These are phyloP conservation scores for Dryadula phaetusa DNA, from an alignment of 2,888 invertebrate species.

Conservation along the genomic window DNA sequence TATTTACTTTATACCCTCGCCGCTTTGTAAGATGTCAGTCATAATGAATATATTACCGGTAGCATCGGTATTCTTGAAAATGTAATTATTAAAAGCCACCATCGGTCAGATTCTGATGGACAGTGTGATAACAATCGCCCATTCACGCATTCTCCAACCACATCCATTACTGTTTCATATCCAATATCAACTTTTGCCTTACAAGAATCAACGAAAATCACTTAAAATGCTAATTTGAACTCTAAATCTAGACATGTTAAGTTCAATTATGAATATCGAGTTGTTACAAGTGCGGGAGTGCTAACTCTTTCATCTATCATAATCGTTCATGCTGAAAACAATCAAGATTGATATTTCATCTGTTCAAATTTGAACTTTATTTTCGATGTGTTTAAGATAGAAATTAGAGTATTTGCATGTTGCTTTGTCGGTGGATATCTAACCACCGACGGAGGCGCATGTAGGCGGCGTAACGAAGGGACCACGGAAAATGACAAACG, in stretches of 20 bases:
- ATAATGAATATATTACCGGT: slow-evolving; percentile 83
- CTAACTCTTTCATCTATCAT: slow-evolving; percentile 85
- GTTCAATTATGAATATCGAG: slow-evolving; percentile 58
- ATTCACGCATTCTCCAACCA: slow-evolving; percentile 82
- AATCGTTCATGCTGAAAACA: slow-evolving; percentile 85
- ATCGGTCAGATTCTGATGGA: slow-evolving; percentile 80
- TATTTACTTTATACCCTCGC: slow-evolving; percentile 70
- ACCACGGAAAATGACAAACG: slow-evolving; percentile 87
- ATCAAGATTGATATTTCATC: slow-evolving; percentile 78
- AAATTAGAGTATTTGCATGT: slow-evolving; percentile 48
- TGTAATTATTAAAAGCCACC: slow-evolving; percentile 82
- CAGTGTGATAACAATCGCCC: slow-evolving; percentile 82
- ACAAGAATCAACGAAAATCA: slow-evolving; percentile 56
- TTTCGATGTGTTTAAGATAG: slow-evolving; percentile 49
- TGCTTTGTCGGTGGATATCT: slow-evolving; percentile 76
- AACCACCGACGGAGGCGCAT: slow-evolving; percentile 80
- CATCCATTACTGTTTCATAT: slow-evolving; percentile 84
- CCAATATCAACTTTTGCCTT: slow-evolving; percentile 79
- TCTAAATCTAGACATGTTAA: slow-evolving; percentile 56
- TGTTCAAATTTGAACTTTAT: slow-evolving; percentile 57
- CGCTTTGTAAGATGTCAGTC: slow-evolving; percentile 80
- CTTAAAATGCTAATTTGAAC: slow-evolving; percentile 54
- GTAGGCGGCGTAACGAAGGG: slow-evolving; percentile 82
- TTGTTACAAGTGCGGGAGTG: slow-evolving; percentile 75
- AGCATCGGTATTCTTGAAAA: slow-evolving; percentile 78